A percentile compares a stretch with the other conserved stretches of the same genome.
Conservation (phyloP, 23 tunicate genomes). For the Diplosoma virens region DNA sequence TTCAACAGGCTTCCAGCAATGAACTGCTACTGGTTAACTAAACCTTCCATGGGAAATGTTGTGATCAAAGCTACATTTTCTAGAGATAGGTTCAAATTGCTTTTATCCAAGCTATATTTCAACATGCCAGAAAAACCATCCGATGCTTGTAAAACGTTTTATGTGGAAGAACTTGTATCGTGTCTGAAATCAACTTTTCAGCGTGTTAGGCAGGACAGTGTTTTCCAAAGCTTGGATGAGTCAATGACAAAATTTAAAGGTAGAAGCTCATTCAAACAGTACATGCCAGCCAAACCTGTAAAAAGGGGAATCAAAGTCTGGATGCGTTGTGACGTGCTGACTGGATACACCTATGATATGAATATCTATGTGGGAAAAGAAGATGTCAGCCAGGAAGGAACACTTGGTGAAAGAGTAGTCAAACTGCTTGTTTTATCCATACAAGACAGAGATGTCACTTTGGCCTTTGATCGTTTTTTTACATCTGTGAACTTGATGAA, state of each 20-base stretch:
- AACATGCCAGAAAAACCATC: slow-evolving; percentile 7
- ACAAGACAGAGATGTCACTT: background rate
- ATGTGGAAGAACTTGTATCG: background rate
- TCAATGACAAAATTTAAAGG: slow-evolving; percentile 22
- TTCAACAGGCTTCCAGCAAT: slow-evolving; percentile 20
- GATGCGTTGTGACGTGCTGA: slow-evolving; percentile 15
- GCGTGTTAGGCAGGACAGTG: background rate
- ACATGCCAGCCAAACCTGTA: slow-evolving; percentile 14
- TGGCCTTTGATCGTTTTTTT: slow-evolving; percentile 34
- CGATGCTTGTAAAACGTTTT: background rate
- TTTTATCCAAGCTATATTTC: slow-evolving; percentile 14
- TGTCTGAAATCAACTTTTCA: slow-evolving; percentile 7
- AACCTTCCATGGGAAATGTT: slow-evolving; percentile 18
- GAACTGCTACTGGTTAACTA: slow-evolving; percentile 21
- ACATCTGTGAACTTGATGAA: slow-evolving; percentile 24
- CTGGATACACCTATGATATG: slow-evolving; percentile 12
- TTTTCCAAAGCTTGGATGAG: slow-evolving; percentile 1
- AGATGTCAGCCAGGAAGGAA: background rate
- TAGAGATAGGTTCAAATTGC: slow-evolving; percentile 28
- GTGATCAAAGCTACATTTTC: slow-evolving; percentile 23
- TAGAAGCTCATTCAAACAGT: slow-evolving; percentile 21
- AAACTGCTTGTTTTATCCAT: background rate
- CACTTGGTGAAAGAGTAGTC: slow-evolving; percentile 27
- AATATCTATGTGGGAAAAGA: slow-evolving; percentile 15
- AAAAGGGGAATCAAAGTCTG: slow-evolving; percentile 16